Evolutionary conservation across 2,888 invertebrate species (phyloP), one percentile per base, ranked within the genome.

Genomic region (Eudemis profundana): DNA sequence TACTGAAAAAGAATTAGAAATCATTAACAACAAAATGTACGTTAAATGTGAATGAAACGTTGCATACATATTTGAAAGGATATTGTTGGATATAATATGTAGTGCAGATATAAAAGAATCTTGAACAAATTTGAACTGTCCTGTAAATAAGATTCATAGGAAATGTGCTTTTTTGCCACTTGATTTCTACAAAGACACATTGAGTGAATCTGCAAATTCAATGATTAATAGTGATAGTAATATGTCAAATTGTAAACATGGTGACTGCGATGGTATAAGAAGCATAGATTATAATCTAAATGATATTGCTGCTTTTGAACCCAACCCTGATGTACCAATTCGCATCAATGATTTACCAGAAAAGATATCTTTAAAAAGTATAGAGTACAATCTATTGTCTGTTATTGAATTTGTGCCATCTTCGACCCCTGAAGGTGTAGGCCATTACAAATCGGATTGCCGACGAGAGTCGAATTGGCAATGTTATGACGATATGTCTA

Each of bases 11-110:
- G 49, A 49, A 27, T 14, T 27, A 23, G 27, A 27, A 23, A 27
- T 23, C 27, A 49, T 49, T 15, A 49, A 14, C 3, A 27, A 68
- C 61, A 68, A 61, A 61, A 40, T 57, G 15, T 66, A 59, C 57
- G 61, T 68, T 21, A 68, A 59, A n/a, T 66, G 68, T 61, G 53
- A 66, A 66, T 68, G 66, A 53, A 68, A 68, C 14, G 59, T 68
- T 62, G 57, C 62, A 42, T 59, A 62, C 38, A 68, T 68, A 44
- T 66, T 68, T 60, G 62, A 68, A 66, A 68, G 53, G 8, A 62
- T 66, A 49, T 62, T 68, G 36, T 53, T 61, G 5, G 65, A 68
- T 29, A 56, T 1, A 64, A 64, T 67, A 46, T 64, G 59, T 33
- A 61, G 64, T 60, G 61, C 64, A 50, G 60, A 68, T 15, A 50